phyloP scores from a whole-genome alignment of 2,797 vertebrate genomes.

The Dallia pectoralis region DNA sequence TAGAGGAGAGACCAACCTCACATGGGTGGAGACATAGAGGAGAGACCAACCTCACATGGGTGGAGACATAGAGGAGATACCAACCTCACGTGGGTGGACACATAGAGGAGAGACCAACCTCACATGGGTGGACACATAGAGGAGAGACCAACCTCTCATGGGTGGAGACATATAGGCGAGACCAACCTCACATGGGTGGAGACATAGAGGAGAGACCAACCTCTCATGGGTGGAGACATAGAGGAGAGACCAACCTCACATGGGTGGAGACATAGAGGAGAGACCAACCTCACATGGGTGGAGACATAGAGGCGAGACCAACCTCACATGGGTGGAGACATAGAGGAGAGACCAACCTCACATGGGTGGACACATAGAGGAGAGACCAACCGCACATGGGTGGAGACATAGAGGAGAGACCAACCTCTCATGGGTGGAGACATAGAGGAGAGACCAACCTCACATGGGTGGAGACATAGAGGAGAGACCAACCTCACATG shows the following conservation, averaged over 20 bases:
- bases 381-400: constrained; percentile 71
- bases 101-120: constrained; percentile 29
- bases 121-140: no score
- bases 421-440: no score
- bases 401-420: constrained; percentile 19
- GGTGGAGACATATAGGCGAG: no score
- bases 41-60: constrained; percentile 46
- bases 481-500: constrained; percentile 70
- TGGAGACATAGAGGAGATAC: constrained; percentile 68
- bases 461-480: no score
- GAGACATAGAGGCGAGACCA: constrained; percentile 29
- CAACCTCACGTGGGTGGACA: no score
- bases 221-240: no score
- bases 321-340: no score
- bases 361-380: no score
- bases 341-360: constrained; percentile 56
- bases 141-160: constrained; percentile 52
- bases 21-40: no score
- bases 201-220: constrained; percentile 29
- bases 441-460: constrained; percentile 56
- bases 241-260: constrained; percentile 57
- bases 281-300: constrained; percentile 71
- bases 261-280: no score
- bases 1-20: constrained; percentile 31
- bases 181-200: no score